Evolutionary conservation across 2,113 vertebrate species (phyloP), one percentile per base, ranked within the genome.

Genomic region (Oreochromis aureus): DNA sequence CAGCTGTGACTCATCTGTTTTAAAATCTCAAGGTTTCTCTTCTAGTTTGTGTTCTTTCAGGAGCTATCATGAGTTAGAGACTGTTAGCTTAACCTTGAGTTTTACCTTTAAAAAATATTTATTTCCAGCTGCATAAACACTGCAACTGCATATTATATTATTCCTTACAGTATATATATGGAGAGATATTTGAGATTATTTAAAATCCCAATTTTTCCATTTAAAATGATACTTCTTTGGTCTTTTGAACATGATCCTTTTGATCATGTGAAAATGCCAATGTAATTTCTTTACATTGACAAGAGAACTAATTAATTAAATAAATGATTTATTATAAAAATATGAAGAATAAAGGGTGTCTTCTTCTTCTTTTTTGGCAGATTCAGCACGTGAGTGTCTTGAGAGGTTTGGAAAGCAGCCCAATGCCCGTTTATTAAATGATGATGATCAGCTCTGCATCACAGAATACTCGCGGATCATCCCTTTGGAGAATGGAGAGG

Each of bases 401-500:
- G 95, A 97, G 85, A 94, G 6, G 55, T 99, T 99, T 5, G 95
- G 97, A 59, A 97, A 96, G 91, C 91, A 96, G 83, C 96, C 97
- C 24, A 97, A 97, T 58, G 80, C 48, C 76, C 95, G 96, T 0
- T 41, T 98, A 84, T 88, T 89, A 12, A 84, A 55, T 5, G 97
- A 99, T 30, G 95, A 96, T 0, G 98, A 99, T 81, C 97, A 98
- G 76, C 92, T 98, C 91, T 99, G 98, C 90, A 96, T 96, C 51
- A 99, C 97, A 1, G 97, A 98, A 22, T 98, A 98, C 93, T 99
- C 98, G 3, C 96, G 96, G 9, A 97, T 98, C 12, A 94, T 98
- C 15, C 98, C 98, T 54, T 92, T 99, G 86, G 98, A 99, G 95
- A 98, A 99, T 0, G 98, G 98, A 84, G 98, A 98, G 96, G 98